Evolutionary conservation across 2,113 vertebrate species (phyloP).

Genomic region (Mystacornis crossleyi): DNA sequence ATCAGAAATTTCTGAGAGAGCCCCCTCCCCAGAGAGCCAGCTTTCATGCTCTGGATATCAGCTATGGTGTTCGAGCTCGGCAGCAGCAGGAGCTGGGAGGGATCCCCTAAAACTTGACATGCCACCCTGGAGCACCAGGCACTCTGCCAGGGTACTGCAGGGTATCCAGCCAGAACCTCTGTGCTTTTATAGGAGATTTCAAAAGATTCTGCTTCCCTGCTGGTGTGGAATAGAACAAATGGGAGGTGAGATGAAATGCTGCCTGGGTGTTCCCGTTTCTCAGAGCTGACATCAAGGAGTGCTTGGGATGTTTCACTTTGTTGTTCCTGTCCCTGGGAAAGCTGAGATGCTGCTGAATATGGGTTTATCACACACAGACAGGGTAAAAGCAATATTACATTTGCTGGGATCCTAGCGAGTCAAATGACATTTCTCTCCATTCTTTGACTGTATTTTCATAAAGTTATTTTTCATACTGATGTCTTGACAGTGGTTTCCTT

Average conservation of each 20-base stretch:
- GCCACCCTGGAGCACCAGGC: background rate
- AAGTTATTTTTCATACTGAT: background rate
- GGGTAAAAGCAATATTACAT: background rate
- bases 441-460: background rate
- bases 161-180: background rate
- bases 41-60: background rate
- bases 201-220: background rate
- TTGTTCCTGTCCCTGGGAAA: background rate
- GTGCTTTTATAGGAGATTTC: background rate
- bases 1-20: background rate
- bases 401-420: background rate
- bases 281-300: background rate
- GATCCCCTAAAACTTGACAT: background rate
- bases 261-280: background rate
- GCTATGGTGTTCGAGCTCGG: rapidly evolving
- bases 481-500: background rate
- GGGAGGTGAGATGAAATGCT: background rate
- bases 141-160: background rate
- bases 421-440: background rate
- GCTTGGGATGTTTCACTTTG: background rate
- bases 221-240: background rate
- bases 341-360: background rate
- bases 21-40: background rate
- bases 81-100: background rate
- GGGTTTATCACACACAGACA: background rate